These are phyloP conservation scores for Balaeniceps rex DNA, from an alignment of 2,113 vertebrate genomes.

Conservation along the genomic window DNA sequence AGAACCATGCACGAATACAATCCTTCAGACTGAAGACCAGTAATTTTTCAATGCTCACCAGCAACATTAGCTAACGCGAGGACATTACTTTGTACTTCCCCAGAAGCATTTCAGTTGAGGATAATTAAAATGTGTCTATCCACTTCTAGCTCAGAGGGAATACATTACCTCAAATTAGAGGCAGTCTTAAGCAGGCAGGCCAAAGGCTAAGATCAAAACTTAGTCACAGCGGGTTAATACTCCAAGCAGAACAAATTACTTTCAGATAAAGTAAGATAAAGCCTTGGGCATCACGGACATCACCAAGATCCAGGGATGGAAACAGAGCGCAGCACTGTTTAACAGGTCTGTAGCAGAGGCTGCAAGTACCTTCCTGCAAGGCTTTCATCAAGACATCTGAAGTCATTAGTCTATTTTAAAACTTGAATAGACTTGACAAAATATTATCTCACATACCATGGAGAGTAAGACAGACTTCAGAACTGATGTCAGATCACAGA, in stretches of 20 bases:
- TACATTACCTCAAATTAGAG: background rate
- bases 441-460: background rate
- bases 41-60: background rate
- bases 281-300: background rate
- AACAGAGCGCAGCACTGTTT: background rate
- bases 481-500: background rate
- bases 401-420: background rate
- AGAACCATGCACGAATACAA: background rate
- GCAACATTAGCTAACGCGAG: background rate
- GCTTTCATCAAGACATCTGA: background rate
- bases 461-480: background rate
- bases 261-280: background rate
- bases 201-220: background rate
- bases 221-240: background rate
- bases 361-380: background rate
- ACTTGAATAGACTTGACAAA: background rate
- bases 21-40: background rate
- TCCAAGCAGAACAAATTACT: background rate
- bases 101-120: background rate
- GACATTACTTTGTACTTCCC: background rate
- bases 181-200: background rate
- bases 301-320: background rate
- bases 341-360: background rate
- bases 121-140: background rate
- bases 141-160: background rate